phyloP scores from a whole-genome alignment of 1,140 invertebrate species.

The Ceratoteleas bidentatus region DNA sequence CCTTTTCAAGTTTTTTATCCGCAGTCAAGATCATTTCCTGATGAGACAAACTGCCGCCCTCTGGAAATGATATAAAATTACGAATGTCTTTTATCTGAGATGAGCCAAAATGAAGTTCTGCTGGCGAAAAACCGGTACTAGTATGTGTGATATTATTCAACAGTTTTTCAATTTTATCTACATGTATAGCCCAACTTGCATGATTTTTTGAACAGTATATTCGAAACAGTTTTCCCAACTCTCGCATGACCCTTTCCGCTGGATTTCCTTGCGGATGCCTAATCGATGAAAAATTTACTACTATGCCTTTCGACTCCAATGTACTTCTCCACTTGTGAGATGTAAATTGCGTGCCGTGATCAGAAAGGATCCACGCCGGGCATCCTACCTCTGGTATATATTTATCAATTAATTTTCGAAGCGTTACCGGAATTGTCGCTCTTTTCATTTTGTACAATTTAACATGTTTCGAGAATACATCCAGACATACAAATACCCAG shows the following conservation, averaged over 20 bases:
- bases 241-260: constrained; percentile 68
- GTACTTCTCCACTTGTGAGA: constrained; percentile 44
- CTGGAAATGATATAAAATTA: no score
- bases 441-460: constrained; percentile 67
- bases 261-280: constrained; percentile 69
- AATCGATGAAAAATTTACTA: constrained; percentile 6
- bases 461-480: constrained; percentile 67
- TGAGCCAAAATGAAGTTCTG: no score
- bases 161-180: no score
- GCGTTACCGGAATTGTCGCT: constrained; percentile 64
- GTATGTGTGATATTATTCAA: no score
- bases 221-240: constrained; percentile 70
- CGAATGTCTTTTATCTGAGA: no score
- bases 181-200: no score
- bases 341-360: constrained; percentile 64
- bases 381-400: constrained; percentile 62
- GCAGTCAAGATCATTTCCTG: no score
- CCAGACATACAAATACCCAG: no score
- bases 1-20: no score
- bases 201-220: no score
- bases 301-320: constrained; percentile 46
- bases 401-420: constrained; percentile 38
- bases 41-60: no score
- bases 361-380: constrained; percentile 42
- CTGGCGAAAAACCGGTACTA: no score